Conservation (phyloP, 2,113 vertebrate genomes). For the Oncorhynchus gorbuscha region DNA sequence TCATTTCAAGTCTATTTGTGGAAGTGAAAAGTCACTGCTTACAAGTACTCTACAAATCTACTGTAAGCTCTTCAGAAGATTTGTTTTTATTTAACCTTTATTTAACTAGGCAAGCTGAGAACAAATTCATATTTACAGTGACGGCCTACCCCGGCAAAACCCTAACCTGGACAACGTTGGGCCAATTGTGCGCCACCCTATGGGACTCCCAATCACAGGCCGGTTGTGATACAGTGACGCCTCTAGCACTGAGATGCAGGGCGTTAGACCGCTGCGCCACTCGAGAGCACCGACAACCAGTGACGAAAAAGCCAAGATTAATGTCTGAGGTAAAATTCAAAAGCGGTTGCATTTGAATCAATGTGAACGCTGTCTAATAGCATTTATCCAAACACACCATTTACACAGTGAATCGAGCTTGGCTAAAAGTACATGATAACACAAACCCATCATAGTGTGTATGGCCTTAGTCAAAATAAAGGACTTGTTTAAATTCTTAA, state of each 20-base stretch:
- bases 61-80: neutral
- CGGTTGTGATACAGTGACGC: too few species aligned
- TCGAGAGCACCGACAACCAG: neutral
- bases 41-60: neutral
- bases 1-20: neutral
- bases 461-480: slow-evolving; percentile 17
- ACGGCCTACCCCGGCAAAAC: too few species aligned
- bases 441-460: neutral
- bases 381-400: neutral
- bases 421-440: slow-evolving; percentile 1
- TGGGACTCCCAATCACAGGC: too few species aligned
- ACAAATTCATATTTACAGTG: too few species aligned
- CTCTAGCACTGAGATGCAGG: too few species aligned
- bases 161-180: too few species aligned
- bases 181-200: too few species aligned
- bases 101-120: too few species aligned
- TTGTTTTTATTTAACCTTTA: too few species aligned
- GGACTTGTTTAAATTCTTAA: slow-evolving; percentile 31
- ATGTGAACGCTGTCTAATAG: neutral
- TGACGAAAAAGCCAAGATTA: neutral
- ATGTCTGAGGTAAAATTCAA: neutral
- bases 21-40: neutral
- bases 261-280: too few species aligned
- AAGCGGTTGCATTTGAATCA: neutral
- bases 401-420: neutral